Evolutionary conservation across 2,797 vertebrate species (phyloP).

Genomic region (Yasuhikotakia modesta): DNA sequence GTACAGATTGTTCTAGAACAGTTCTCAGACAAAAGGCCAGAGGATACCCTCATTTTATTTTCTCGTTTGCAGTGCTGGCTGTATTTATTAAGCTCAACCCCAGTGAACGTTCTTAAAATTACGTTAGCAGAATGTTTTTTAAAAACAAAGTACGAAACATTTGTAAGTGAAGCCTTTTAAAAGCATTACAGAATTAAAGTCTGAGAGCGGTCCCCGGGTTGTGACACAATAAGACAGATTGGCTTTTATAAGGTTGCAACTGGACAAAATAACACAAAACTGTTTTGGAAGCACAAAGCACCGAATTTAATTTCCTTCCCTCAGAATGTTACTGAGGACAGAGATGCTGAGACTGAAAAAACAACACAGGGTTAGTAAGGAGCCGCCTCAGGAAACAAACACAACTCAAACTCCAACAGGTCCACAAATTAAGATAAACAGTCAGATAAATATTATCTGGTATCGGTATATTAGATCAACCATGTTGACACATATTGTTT

Average conservation of each 20-base stretch:
- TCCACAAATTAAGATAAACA: not conserved
- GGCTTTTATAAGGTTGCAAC: slow-evolving; percentile 23
- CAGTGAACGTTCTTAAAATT: too few species aligned
- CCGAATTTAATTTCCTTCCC: slow-evolving; percentile 62
- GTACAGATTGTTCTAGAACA: too few species aligned
- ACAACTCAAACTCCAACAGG: not conserved
- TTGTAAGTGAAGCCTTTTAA: too few species aligned
- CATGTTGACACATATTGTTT: slow-evolving; percentile 10
- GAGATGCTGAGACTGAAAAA: slow-evolving; percentile 42
- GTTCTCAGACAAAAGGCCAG: too few species aligned
- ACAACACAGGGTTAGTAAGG: slow-evolving; percentile 22
- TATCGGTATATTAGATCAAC: slow-evolving; percentile 13
- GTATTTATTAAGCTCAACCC: too few species aligned
- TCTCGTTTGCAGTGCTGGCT: too few species aligned
- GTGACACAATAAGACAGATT: slow-evolving; percentile 5
- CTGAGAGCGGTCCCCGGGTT: not conserved
- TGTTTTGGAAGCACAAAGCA: slow-evolving; percentile 60
- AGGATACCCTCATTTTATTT: too few species aligned
- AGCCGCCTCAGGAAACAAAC: slow-evolving; percentile 3
- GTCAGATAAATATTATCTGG: not conserved
- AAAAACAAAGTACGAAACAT: too few species aligned
- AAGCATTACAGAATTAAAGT: too few species aligned
- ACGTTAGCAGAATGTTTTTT: too few species aligned
- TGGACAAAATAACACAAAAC: slow-evolving; percentile 35
- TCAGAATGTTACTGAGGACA: slow-evolving; percentile 58